phyloP scores from a whole-genome alignment of 2,888 invertebrate species.

The Synergus japonicus region DNA sequence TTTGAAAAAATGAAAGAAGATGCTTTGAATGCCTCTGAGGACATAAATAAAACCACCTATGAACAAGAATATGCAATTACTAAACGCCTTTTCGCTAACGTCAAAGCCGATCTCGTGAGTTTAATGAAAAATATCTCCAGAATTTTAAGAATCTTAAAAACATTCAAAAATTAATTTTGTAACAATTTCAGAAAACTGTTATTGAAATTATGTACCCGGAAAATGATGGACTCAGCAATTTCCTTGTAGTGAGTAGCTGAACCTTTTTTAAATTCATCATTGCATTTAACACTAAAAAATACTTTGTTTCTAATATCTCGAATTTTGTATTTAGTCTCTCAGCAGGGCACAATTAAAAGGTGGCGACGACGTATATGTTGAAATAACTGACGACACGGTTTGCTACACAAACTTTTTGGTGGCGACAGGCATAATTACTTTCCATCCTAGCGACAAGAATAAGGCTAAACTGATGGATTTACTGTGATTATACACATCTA shows the following conservation, averaged over 20 bases:
- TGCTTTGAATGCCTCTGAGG: slow-evolving; percentile 54
- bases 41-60: slow-evolving; percentile 54
- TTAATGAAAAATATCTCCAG: neutral
- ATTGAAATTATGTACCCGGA: neutral
- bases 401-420: slow-evolving; percentile 63
- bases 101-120: slow-evolving; percentile 68
- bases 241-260: neutral
- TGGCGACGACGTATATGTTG: slow-evolving; percentile 70
- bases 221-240: neutral
- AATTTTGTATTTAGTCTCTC: slow-evolving; percentile 59
- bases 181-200: neutral
- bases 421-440: slow-evolving; percentile 64
- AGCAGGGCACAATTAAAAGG: slow-evolving; percentile 62
- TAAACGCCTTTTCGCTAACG: slow-evolving; percentile 58
- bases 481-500: slow-evolving; percentile 45
- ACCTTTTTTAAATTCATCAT: neutral
- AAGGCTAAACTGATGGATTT: slow-evolving; percentile 67
- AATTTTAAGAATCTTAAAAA: neutral
- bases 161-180: neutral
- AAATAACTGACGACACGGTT: slow-evolving; percentile 54
- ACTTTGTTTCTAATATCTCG: neutral
- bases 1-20: slow-evolving; percentile 65
- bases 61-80: slow-evolving; percentile 55
- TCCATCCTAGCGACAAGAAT: slow-evolving; percentile 67
- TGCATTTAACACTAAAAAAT: slow-evolving; percentile 2